Evolutionary conservation across 2,888 invertebrate genomes (phyloP).

Genomic region (Exocentrus adspersus): DNA sequence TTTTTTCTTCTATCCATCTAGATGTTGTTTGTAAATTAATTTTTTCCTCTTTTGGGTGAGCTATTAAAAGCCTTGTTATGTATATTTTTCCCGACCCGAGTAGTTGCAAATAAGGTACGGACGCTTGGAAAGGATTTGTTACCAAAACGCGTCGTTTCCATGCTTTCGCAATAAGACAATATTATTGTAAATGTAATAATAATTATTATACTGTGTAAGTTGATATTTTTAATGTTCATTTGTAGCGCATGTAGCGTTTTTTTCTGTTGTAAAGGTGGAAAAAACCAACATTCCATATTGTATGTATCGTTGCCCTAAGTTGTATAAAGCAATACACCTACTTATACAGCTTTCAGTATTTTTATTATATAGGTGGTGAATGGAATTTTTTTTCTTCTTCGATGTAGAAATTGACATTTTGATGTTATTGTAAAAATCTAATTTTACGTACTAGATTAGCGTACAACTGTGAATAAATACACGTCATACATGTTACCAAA

Average conservation of each 20-base stretch:
- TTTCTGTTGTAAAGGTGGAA: constrained; percentile 44
- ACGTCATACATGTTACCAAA: constrained; percentile 37
- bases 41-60: constrained; percentile 33
- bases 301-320: constrained; percentile 51
- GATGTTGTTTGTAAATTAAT: constrained; percentile 41
- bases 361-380: constrained; percentile 48
- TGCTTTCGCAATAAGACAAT: no score
- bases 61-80: constrained; percentile 29
- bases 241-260: constrained; percentile 40
- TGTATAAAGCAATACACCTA: constrained; percentile 54
- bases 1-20: constrained; percentile 34
- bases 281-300: constrained; percentile 53
- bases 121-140: no score
- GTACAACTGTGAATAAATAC: constrained; percentile 52
- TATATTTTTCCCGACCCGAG: constrained; percentile 35
- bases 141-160: no score
- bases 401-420: constrained; percentile 46
- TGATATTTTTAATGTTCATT: constrained; percentile 41
- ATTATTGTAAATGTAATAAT: constrained; percentile 28
- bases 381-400: constrained; percentile 42
- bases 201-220: constrained; percentile 44
- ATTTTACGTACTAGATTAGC: constrained; percentile 49
- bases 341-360: constrained; percentile 50
- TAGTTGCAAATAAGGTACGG: constrained; percentile 44
- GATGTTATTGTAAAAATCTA: constrained; percentile 48